phyloP scores from a whole-genome alignment of 1,140 invertebrate genomes.

The Drosophila kikkawai region DNA sequence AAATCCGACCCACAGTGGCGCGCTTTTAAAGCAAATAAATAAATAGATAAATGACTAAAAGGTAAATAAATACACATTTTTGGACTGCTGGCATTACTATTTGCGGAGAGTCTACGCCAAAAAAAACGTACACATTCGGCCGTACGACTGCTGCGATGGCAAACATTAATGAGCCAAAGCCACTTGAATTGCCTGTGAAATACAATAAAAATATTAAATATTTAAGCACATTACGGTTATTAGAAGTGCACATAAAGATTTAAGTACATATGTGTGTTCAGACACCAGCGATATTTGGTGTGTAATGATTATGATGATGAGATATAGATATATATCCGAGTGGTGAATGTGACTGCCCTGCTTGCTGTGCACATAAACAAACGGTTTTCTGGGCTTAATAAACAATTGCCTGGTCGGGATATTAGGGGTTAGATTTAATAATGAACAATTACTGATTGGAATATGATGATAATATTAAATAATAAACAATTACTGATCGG shows the following conservation, averaged over 20 bases:
- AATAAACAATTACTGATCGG: neutral
- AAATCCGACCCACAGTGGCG: constrained; percentile 67
- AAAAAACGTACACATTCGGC: constrained; percentile 55
- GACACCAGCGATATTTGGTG: constrained; percentile 35
- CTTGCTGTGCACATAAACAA: constrained; percentile 20
- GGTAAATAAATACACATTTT: constrained; percentile 81
- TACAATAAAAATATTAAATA: constrained; percentile 80
- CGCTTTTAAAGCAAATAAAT: constrained; percentile 81
- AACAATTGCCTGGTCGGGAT: neutral
- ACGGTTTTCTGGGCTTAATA: neutral
- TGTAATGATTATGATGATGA: constrained; percentile 38
- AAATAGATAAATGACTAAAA: constrained; percentile 83
- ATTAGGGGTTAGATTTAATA: neutral
- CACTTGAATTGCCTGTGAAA: constrained; percentile 67
- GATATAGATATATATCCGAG: constrained; percentile 29
- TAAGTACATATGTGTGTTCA: constrained; percentile 37
- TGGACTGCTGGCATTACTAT: constrained; percentile 68
- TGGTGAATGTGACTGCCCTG: constrained; percentile 5
- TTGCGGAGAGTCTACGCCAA: constrained; percentile 62
- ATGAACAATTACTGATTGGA: too few species aligned
- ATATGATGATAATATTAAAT: neutral
- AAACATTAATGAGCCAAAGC: constrained; percentile 64
- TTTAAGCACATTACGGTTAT: constrained; percentile 76
- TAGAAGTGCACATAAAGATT: constrained; percentile 75
- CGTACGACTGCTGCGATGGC: constrained; percentile 37